Base-by-base conservation (phyloP, 2,888 invertebrate species). In the Lycia hirtaria region DNA sequence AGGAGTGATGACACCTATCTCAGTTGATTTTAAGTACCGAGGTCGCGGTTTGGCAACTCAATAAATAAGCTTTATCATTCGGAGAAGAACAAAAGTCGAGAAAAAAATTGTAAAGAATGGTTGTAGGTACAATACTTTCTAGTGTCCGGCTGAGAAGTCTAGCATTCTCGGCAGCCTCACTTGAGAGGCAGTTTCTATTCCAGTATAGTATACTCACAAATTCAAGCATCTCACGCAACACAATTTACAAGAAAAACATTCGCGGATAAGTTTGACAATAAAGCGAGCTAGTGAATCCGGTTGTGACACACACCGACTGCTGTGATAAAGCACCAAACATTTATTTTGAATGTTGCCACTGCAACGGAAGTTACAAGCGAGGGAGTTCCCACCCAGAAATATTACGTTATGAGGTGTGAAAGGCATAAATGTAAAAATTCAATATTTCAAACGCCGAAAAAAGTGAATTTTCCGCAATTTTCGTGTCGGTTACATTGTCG, bases 401-500 rank as follows among this genome's bases (percentile, higher is more conserved):
- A 91, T 91, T 90, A 89, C 89, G 89, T 89, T 90, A 91, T 92
- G 92, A 91, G 90, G 90, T 91, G 92, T 91, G 81, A 91, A 91
- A 87, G 81, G 84, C 87, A 91, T 91, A 88, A 90, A 91, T 90
- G 90, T 91, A 90, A 90, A 90, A 88, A 89, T 88, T 90, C 88
- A 89, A 92, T 90, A 89, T 90, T 89, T 88, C 85, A 85, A 75
- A 64, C 78, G 69, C 77, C 72, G 72, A 78, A 84, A 79, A 81
- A 79, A 82, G 81, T 78, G 68, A 83, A 84, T 86, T 88, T 83
- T 81, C 78, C 77, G 75, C 83, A 82, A 85, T 87, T 87, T 81
- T 75, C 32, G 72, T 76, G 78, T 72, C 75, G 73, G 73, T 78
- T 75, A 80, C 81, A 82, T 75, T 78, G 76, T 79, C 85, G 80